Evolutionary conservation across 1,140 invertebrate genomes (phyloP).

Genomic region (Caenorhabditis latens): DNA sequence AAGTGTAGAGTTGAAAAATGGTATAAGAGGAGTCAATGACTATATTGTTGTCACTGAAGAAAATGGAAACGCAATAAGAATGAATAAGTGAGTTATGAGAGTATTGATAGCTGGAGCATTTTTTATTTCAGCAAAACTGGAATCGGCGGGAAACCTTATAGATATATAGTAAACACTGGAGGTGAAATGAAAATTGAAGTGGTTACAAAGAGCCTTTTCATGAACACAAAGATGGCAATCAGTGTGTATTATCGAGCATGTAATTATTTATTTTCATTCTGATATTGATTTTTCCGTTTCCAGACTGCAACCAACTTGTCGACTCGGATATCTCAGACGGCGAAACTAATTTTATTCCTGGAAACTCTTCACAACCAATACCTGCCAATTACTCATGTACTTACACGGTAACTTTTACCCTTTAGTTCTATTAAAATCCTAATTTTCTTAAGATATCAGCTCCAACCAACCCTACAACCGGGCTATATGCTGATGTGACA

Average conservation of each 20-base stretch:
- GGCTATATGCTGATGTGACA: no score
- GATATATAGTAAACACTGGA: not conserved
- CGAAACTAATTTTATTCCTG: no score
- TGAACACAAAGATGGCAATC: not conserved
- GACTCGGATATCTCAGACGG: no score
- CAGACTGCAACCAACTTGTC: no score
- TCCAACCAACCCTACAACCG: no score
- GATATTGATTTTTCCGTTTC: no score
- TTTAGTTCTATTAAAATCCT: no score
- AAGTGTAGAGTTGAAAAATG: not conserved
- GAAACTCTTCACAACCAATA: no score
- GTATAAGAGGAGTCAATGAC: not conserved
- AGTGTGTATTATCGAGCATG: not conserved
- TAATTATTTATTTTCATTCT: no score
- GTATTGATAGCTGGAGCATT: not conserved
- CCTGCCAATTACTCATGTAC: no score
- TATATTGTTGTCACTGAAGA: not conserved
- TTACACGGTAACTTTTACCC: not conserved
- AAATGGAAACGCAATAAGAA: no score
- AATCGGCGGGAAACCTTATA: not conserved
- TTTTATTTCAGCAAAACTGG: not conserved
- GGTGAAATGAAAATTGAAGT: not conserved
- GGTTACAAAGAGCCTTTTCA: not conserved
- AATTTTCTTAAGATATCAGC: no score
- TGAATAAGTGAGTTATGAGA: not conserved